A percentile compares a stretch with the other conserved stretches of the same genome.
phyloP scores from a whole-genome alignment of 2,797 vertebrate genomes.

The Sus cebifrons region DNA sequence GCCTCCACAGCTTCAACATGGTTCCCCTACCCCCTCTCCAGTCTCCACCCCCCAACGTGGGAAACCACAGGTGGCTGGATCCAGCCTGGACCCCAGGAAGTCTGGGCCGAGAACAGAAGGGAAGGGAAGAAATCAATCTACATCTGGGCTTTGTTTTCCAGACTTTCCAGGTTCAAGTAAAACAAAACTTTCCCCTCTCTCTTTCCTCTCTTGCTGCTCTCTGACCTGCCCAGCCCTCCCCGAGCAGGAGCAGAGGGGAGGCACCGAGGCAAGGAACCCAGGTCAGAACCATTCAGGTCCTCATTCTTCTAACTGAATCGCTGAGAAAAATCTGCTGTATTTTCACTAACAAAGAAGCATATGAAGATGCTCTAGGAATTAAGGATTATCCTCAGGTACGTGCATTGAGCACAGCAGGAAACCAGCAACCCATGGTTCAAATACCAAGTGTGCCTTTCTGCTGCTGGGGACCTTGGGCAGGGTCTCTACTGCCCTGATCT shows the following conservation, averaged over 20 bases:
- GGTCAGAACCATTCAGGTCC: neutral
- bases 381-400: no score
- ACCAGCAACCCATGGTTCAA: neutral
- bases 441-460: neutral
- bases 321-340: neutral
- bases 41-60: neutral
- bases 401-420: accelerated
- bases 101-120: no score
- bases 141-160: no score
- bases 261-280: neutral
- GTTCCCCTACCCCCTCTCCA: neutral
- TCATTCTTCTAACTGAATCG: neutral
- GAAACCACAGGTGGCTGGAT: neutral
- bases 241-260: neutral
- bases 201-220: no score
- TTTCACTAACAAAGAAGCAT: neutral
- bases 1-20: neutral
- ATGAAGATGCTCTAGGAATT: accelerated
- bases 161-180: neutral
- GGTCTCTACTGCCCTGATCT: neutral
- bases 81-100: no score
- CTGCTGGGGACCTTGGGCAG: neutral
- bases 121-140: neutral
- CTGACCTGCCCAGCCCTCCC: neutral
- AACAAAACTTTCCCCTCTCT: neutral